These are phyloP conservation scores for Dendrolimus pini DNA, from an alignment of 2,888 invertebrate genomes.

Conservation along the genomic window DNA sequence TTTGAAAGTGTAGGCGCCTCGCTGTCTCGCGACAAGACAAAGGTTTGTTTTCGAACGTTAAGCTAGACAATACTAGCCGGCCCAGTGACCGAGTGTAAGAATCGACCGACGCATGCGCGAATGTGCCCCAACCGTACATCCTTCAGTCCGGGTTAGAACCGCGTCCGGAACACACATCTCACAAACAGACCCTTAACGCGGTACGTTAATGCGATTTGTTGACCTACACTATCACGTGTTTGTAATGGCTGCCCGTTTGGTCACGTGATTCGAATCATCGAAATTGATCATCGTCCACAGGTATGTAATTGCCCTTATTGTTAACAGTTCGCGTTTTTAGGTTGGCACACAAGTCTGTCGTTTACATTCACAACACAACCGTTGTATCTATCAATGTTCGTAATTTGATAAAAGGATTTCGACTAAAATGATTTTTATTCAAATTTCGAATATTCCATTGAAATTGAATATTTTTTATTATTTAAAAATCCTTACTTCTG, in stretches of 20 bases:
- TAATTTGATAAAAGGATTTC: neutral
- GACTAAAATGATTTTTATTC: neutral
- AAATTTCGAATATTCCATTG: too few relatives aligned
- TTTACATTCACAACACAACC: conserved; percentile 1
- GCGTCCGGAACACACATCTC: conserved; percentile 47
- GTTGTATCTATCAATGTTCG: conserved; percentile 3
- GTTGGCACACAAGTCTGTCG: neutral
- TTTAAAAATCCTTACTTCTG: too few relatives aligned
- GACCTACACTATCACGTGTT: conserved; percentile 23
- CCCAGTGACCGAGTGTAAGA: conserved; percentile 70
- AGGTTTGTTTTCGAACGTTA: conserved; percentile 63
- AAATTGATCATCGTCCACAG: conserved; percentile 15
- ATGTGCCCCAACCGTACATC: conserved; percentile 11
- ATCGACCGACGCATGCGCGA: conserved; percentile 71
- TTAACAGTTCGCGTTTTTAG: neutral
- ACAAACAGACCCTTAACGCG: conserved; percentile 16
- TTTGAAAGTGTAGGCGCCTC: conserved; percentile 42
- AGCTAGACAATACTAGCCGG: conserved; percentile 43
- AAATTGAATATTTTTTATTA: too few relatives aligned
- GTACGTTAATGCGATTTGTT: conserved; percentile 17
- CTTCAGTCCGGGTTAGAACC: conserved; percentile 44
- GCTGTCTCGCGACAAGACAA: conserved; percentile 61
- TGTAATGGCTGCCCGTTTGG: conserved; percentile 27
- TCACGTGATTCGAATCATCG: conserved; percentile 25
- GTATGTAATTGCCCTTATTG: conserved; percentile 15